Evolutionary conservation across 2,888 invertebrate species (phyloP).

Genomic region (Muschampia plurimacula): DNA sequence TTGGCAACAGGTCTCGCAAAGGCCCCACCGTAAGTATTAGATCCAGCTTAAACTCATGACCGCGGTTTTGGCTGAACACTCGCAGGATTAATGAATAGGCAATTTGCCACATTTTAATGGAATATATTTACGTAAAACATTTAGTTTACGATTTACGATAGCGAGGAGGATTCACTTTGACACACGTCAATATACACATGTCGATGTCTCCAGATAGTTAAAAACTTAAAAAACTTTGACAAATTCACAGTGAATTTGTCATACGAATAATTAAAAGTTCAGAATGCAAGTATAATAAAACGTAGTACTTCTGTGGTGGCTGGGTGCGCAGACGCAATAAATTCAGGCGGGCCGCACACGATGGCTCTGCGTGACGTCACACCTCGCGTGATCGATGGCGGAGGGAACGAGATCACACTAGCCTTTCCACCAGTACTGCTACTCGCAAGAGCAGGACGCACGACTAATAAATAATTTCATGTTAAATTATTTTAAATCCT

Average conservation of each 20-base stretch:
- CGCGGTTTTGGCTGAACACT: conserved; percentile 66
- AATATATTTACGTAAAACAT: conserved; percentile 27
- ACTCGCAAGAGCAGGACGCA: conserved; percentile 64
- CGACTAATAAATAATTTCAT: conserved; percentile 74
- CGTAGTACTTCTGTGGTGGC: conserved; percentile 62
- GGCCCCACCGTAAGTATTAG: conserved; percentile 72
- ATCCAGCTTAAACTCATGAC: conserved; percentile 77
- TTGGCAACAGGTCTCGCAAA: conserved; percentile 62
- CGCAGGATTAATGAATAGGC: conserved; percentile 77
- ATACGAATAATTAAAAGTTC: conserved; percentile 35
- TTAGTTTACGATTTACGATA: conserved; percentile 8
- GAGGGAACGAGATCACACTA: conserved; percentile 67
- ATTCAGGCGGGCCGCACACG: conserved; percentile 82
- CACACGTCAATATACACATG: conserved; percentile 24
- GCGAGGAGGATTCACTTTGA: conserved; percentile 5
- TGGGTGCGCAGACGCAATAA: conserved; percentile 82
- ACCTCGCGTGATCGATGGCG: conserved; percentile 82
- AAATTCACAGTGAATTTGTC: conserved; percentile 3
- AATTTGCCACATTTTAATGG: conserved; percentile 78
- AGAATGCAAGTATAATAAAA: conserved; percentile 41
- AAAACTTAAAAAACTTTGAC: no score
- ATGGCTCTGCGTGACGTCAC: conserved; percentile 85
- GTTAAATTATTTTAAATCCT: conserved; percentile 82
- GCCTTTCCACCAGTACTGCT: conserved; percentile 51
- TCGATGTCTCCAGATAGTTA: neutral